Evolutionary conservation across 1,140 invertebrate genomes (phyloP).

Genomic region (Lordiphosa collinella): DNA sequence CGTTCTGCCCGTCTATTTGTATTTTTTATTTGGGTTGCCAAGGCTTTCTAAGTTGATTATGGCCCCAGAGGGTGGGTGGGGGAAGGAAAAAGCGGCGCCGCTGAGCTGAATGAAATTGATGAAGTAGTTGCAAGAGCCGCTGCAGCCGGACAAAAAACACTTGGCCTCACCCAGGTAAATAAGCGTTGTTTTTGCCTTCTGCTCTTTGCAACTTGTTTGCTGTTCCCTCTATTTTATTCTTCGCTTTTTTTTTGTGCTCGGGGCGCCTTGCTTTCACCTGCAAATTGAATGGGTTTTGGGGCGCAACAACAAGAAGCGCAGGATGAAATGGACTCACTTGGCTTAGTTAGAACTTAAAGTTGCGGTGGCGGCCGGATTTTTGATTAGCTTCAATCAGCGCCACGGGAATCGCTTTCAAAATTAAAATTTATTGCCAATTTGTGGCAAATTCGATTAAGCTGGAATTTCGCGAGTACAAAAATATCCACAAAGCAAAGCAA

Average conservation of each 20-base stretch:
- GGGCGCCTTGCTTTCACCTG: constrained; percentile 38
- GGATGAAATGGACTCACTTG: constrained; percentile 30
- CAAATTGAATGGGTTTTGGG: constrained; percentile 66
- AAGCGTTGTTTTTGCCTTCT: constrained; percentile 63
- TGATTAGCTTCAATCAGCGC: constrained; percentile 67
- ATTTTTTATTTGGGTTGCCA: constrained; percentile 39
- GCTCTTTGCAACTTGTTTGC: constrained; percentile 67
- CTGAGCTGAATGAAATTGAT: constrained; percentile 70
- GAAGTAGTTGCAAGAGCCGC: constrained; percentile 62
- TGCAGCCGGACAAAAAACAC: constrained; percentile 25
- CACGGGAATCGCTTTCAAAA: constrained; percentile 60
- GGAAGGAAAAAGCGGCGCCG: constrained; percentile 27
- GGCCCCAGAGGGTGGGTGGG: constrained; percentile 15
- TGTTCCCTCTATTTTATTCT: constrained; percentile 28
- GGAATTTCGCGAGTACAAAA: constrained; percentile 43
- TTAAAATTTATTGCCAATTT: constrained; percentile 79
- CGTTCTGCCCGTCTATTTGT: constrained; percentile 8
- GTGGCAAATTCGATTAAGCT: constrained; percentile 77
- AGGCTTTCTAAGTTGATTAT: constrained; percentile 72
- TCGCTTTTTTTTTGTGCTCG: constrained; percentile 17
- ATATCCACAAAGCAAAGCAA: constrained; percentile 15
- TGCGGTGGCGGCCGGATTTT: constrained; percentile 20
- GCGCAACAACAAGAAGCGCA: constrained; percentile 10
- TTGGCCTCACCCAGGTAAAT: constrained; percentile 28
- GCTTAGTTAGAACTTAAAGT: constrained; percentile 14